A percentile compares a stretch with the other conserved stretches of the same genome.
Evolutionary conservation across 2,113 vertebrate genomes (phyloP).

Genomic region (Heterotis niloticus): DNA sequence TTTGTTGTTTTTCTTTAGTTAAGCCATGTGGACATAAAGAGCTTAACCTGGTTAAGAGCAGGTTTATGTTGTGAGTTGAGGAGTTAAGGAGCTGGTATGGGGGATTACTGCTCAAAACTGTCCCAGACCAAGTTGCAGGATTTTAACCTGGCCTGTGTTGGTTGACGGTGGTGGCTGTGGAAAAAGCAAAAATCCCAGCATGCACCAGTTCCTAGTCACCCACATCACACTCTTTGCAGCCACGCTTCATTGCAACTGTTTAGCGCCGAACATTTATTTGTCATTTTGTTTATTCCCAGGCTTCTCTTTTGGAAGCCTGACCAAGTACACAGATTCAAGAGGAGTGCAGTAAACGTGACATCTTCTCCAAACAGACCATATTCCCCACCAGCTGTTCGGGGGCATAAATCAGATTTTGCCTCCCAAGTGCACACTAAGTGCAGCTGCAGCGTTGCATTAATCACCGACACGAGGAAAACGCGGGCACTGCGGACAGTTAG

Average conservation of each 20-base stretch:
- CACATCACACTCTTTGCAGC: too few relatives aligned
- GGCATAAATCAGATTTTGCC: slow-evolving; percentile 49
- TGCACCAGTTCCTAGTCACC: neutral
- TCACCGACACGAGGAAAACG: slow-evolving; percentile 49
- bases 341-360: slow-evolving; percentile 50
- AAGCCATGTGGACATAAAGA: neutral
- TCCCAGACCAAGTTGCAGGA: slow-evolving; percentile 31
- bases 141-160: slow-evolving; percentile 25
- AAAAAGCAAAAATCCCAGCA: slow-evolving; percentile 7
- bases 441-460: slow-evolving; percentile 39
- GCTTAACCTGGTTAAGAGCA: slow-evolving; percentile 20
- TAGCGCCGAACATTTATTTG: too few relatives aligned
- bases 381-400: slow-evolving; percentile 61
- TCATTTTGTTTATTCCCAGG: neutral
- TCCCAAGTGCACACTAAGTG: slow-evolving; percentile 53
- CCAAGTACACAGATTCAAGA: slow-evolving; percentile 35
- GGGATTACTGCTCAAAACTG: slow-evolving; percentile 30
- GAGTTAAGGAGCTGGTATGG: neutral
- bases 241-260: too few relatives aligned
- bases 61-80: slow-evolving; percentile 27
- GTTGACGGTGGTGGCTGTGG: slow-evolving; percentile 2
- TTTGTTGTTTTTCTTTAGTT: neutral
- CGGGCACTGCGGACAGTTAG: neutral
- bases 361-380: slow-evolving; percentile 62
- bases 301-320: neutral